Evolutionary conservation across 2,797 vertebrate genomes (phyloP).

Genomic region (Morus bassanus): DNA sequence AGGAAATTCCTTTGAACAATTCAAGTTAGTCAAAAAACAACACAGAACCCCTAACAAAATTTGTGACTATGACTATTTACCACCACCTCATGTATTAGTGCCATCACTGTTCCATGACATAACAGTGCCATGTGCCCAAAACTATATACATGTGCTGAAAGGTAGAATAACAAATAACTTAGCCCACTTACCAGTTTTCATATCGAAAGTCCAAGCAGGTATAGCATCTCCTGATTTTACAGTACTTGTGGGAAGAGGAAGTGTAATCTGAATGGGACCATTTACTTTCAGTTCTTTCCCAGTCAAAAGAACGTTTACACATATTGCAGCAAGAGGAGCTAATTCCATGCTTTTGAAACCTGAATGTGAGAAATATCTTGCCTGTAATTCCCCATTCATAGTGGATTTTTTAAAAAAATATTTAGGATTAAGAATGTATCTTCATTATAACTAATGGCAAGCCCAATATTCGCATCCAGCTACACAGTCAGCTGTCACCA

Average conservation of each 20-base stretch:
- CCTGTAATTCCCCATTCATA: not conserved
- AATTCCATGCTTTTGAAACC: constrained; percentile 83
- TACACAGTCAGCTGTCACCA: not conserved
- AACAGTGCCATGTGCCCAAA: not conserved
- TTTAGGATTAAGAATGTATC: not conserved
- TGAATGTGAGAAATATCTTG: constrained; percentile 28
- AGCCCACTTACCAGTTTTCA: constrained; percentile 79
- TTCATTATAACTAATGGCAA: not conserved
- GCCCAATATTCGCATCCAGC: not conserved
- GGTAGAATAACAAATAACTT: not conserved
- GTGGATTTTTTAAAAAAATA: not conserved
- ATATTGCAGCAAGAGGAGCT: constrained; percentile 83
- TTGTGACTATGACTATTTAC: not conserved
- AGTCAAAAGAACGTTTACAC: constrained; percentile 79
- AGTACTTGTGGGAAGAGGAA: constrained; percentile 75
- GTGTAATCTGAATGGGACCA: constrained; percentile 82
- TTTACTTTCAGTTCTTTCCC: constrained; percentile 78
- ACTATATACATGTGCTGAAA: not conserved
- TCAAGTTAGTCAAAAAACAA: not conserved
- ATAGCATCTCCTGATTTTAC: constrained; percentile 75
- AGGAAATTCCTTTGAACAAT: not conserved
- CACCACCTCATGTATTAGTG: not conserved
- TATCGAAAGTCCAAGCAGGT: constrained; percentile 88
- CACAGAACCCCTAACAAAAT: not conserved
- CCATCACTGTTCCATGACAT: not conserved